Conservation (phyloP, 1,140 invertebrate species). For the Cotesia typhae region DNA sequence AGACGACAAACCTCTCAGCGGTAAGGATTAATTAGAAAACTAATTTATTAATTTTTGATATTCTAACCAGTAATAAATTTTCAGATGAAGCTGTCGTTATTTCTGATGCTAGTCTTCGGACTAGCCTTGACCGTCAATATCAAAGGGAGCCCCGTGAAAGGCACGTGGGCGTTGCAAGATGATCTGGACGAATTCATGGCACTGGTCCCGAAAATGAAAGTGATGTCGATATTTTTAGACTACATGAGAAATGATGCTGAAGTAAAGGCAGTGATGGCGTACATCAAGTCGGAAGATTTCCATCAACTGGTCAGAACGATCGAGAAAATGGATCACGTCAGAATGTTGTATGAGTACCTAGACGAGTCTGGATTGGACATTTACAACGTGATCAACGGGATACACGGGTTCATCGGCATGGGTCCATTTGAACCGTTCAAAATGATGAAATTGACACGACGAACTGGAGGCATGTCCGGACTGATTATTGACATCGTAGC, state of each 20-base stretch:
- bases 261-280: constrained; percentile 41
- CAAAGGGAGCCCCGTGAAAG: constrained; percentile 8
- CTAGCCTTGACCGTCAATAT: constrained; percentile 11
- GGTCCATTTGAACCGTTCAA: constrained; percentile 13
- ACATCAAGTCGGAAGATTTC: constrained; percentile 40
- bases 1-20: constrained; percentile 27
- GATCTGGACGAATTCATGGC: constrained; percentile 39
- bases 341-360: constrained; percentile 37
- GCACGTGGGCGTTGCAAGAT: constrained; percentile 3
- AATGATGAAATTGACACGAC: constrained; percentile 11
- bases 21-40: constrained; percentile 36
- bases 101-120: constrained; percentile 33
- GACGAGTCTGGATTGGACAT: constrained; percentile 32
- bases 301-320: constrained; percentile 36
- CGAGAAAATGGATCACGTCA: constrained; percentile 39
- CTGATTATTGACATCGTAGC: constrained; percentile 42
- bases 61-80: too few relatives aligned
- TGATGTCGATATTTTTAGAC: constrained; percentile 39
- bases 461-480: constrained; percentile 40
- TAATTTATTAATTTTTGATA: too few relatives aligned
- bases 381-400: constrained; percentile 38
- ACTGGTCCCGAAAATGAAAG: constrained; percentile 36
- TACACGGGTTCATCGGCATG: constrained; percentile 43
- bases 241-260: constrained; percentile 45
- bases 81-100: constrained; percentile 38